Conservation (phyloP, 1,140 invertebrate species). For the Zaprionus ghesquierei region DNA sequence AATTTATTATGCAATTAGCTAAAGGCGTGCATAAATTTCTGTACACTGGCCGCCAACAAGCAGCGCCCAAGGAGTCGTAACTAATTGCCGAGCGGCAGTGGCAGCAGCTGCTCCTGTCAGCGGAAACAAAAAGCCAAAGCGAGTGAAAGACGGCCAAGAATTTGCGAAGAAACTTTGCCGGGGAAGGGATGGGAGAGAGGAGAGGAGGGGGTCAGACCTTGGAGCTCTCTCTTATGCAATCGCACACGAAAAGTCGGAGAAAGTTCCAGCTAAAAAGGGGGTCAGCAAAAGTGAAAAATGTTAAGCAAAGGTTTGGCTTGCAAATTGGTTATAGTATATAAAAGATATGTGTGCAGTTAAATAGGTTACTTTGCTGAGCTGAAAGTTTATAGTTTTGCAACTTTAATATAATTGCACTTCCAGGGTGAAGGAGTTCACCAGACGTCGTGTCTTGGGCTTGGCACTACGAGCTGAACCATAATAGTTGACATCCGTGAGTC, state of each 20-base stretch:
- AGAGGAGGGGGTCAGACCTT: background rate
- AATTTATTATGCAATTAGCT: conserved; percentile 81
- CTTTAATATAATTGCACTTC: conserved; percentile 63
- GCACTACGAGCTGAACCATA: conserved; percentile 14
- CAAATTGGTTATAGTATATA: background rate
- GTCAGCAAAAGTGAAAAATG: conserved; percentile 1
- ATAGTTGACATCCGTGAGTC: conserved; percentile 42
- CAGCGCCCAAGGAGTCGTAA: conserved; percentile 26
- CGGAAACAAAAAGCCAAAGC: conserved; percentile 37
- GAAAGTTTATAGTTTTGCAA: background rate
- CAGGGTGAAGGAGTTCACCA: conserved; percentile 37
- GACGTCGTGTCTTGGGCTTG: conserved; percentile 36
- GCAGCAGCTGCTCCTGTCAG: conserved; percentile 37
- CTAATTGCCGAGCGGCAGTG: conserved; percentile 27
- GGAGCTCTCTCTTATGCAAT: background rate
- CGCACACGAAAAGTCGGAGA: background rate
- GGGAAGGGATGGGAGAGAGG: no score
- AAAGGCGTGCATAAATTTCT: conserved; percentile 50
- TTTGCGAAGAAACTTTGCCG: conserved; percentile 12
- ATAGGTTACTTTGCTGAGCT: background rate
- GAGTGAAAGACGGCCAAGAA: conserved; percentile 25
- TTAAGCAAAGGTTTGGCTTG: background rate
- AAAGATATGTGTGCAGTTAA: no score
- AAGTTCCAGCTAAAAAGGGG: background rate
- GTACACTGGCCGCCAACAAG: conserved; percentile 36